Conservation (phyloP, 2,888 invertebrate genomes). For the Heliconius aoede region DNA sequence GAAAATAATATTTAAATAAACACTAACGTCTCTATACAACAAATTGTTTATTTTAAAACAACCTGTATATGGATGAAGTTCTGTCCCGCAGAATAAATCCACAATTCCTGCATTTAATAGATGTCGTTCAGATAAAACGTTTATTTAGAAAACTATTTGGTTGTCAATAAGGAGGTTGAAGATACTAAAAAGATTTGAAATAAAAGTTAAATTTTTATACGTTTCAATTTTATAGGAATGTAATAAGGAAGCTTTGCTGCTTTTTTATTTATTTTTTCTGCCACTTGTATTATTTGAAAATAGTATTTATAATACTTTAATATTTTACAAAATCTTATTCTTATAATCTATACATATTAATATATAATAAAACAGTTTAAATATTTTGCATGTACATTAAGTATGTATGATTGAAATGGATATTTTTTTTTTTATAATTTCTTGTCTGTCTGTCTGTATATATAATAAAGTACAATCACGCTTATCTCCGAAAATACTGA, state of each 20-base stretch:
- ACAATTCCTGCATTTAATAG: slow-evolving; percentile 30
- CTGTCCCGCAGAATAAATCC: background rate
- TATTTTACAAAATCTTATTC: background rate
- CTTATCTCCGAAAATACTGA: too few species aligned
- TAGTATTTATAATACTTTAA: background rate
- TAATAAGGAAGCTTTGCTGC: background rate
- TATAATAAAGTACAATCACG: too few species aligned
- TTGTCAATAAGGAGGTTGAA: background rate
- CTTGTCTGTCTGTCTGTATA: too few species aligned
- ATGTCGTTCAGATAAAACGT: slow-evolving; percentile 15
- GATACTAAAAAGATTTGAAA: background rate
- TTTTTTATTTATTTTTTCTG: background rate
- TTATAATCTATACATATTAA: too few species aligned
- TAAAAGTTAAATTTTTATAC: background rate
- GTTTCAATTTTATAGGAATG: background rate
- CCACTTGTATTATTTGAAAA: background rate
- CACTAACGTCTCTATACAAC: background rate
- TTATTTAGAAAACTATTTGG: slow-evolving; percentile 12
- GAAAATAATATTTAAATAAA: background rate
- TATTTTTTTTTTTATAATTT: too few species aligned
- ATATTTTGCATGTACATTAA: too few species aligned
- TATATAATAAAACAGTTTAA: too few species aligned
- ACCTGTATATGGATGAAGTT: slow-evolving; percentile 4
- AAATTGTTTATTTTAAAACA: background rate
- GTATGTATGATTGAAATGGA: too few species aligned